phyloP scores from a whole-genome alignment of 2,797 vertebrate genomes.

The Dendrocincla tyrannina region DNA sequence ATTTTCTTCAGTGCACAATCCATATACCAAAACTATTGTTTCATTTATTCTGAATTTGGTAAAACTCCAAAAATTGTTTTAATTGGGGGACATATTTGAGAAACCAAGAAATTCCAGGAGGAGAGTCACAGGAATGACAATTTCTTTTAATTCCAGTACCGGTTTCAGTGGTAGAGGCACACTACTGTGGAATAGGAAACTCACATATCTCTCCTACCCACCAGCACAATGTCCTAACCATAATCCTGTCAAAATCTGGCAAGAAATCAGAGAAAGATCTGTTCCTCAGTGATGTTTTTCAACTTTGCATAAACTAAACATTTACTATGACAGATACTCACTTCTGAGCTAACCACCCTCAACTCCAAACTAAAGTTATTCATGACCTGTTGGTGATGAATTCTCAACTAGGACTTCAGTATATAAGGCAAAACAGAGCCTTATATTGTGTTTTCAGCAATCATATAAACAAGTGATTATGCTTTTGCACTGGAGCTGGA shows the following conservation, averaged over 20 bases:
- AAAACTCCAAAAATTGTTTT: background rate
- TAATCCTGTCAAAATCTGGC: background rate
- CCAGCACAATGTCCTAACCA: background rate
- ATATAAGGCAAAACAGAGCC: background rate
- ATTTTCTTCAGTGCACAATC: background rate
- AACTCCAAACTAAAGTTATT: background rate
- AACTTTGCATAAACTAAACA: background rate
- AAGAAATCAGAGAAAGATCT: background rate
- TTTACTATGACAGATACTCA: background rate
- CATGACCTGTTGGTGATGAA: background rate
- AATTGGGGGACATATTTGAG: background rate
- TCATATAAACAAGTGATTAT: background rate
- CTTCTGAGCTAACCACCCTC: background rate
- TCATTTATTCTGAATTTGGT: background rate
- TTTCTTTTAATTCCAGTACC: background rate
- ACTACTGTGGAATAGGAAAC: background rate
- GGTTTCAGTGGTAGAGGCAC: background rate
- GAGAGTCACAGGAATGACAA: background rate
- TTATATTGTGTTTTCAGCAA: background rate
- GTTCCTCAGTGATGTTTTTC: background rate
- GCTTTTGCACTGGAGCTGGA: background rate
- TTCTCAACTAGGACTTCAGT: background rate
- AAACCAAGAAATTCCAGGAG: background rate
- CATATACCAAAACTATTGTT: background rate
- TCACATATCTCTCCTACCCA: background rate